A percentile compares a stretch with the other conserved stretches of the same genome.
Evolutionary conservation across 2,113 vertebrate genomes (phyloP).

Genomic region (Gopherus flavomarginatus): DNA sequence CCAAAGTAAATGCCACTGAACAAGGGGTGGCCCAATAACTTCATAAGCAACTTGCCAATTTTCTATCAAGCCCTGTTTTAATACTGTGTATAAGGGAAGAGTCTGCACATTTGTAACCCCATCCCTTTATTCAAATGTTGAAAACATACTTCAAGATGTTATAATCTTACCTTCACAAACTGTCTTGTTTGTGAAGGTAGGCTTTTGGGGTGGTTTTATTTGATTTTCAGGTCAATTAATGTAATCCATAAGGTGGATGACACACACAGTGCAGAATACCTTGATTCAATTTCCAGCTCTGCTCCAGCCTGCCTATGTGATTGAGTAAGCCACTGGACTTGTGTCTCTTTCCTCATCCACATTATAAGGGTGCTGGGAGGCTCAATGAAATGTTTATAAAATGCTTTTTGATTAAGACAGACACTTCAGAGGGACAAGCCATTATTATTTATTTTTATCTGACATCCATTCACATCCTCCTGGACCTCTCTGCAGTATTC

Average conservation of each 20-base stretch:
- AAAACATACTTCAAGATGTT: not conserved
- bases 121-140: not conserved
- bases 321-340: not conserved
- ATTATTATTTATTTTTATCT: not conserved
- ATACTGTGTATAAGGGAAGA: not conserved
- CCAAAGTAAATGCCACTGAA: slow-evolving; percentile 20
- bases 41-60: not conserved
- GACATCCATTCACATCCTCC: not conserved
- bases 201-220: not conserved
- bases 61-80: not conserved
- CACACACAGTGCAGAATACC: not conserved
- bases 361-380: not conserved
- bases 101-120: not conserved
- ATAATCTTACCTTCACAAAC: not conserved
- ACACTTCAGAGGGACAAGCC: not conserved
- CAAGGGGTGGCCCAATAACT: not conserved
- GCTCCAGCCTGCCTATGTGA: not conserved
- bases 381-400: not conserved
- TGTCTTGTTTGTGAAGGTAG: not conserved
- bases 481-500: not conserved
- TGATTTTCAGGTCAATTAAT: not conserved
- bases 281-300: not conserved
- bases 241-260: not conserved
- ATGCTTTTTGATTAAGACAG: not conserved
- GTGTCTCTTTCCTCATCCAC: not conserved